Evolutionary conservation across 2,797 vertebrate genomes (phyloP), one percentile per base, ranked within the genome.

Genomic region (Pseudopleuronectes americanus): DNA sequence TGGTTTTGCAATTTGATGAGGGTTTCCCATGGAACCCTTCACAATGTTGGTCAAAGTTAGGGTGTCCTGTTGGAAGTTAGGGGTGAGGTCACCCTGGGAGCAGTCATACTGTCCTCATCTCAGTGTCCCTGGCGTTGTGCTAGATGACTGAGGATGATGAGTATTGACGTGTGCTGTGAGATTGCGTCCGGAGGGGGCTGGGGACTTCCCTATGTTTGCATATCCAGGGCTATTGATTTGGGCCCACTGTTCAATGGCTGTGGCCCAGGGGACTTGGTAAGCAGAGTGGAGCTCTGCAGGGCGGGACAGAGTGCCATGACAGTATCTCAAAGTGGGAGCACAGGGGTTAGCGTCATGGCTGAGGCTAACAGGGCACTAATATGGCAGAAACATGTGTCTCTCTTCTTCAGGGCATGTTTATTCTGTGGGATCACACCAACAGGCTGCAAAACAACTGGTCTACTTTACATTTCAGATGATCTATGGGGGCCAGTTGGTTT

Each of bases 141-240:
- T 85, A 83, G 89, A 87, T 90, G 90, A 84, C 87, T 85, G 89
- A 92, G 91, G 89, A 89, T 87, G 92, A 92, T 90, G 90, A 91
- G 83, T 91, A 94, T 93, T 87, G 92, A 92, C 74, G 41, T 77
- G 68, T 71, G 88, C 86, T 90, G 90, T 81, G 88, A 91, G 87
- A 91, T 92, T 90, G 76, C 63, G 79, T 89, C 90, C 85, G 77
- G 89, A 86, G 87, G 88, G 89, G 89, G 91, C 80, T 75, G 85
- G 81, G 89, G 85, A 83, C 85, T 88, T 88, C 86, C 83, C 89
- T 77, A 72, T 92, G 91, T 93, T 92, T 90, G 90, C 91, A 87
- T 85, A 91, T 91, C 85, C 81, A 89, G 76, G 73, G 74, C 77
- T 90, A 92, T 93, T 90, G 92, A 94, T 92, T 83, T 68, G 47